phyloP scores from a whole-genome alignment of 1,140 invertebrate species.

The Tetramorium simillimum region DNA sequence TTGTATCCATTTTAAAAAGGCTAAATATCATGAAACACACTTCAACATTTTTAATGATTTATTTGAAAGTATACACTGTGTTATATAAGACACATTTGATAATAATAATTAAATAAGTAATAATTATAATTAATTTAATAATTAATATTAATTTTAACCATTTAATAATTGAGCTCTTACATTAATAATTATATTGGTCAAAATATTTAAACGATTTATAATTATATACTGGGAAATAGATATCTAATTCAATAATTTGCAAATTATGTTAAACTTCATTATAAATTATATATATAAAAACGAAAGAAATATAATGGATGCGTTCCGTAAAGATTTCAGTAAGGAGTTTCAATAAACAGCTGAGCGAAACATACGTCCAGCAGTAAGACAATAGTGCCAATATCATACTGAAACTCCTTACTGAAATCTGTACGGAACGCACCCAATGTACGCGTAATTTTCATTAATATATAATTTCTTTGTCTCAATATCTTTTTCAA shows the following conservation, averaged over 20 bases:
- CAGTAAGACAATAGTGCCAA: no score
- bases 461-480: background rate
- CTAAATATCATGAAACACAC: conserved; percentile 7
- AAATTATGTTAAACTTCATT: conserved; percentile 30
- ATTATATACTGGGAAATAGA: background rate
- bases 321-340: no score
- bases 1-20: conserved; percentile 5
- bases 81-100: conserved; percentile 32
- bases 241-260: background rate
- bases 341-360: no score
- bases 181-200: background rate
- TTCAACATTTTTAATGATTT: conserved; percentile 22
- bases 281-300: background rate
- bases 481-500: background rate
- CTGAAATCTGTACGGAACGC: no score
- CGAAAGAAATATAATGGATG: conserved; percentile 9
- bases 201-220: conserved; percentile 20
- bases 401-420: no score
- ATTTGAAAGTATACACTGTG: conserved; percentile 33
- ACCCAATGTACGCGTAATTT: background rate
- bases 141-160: conserved; percentile 6
- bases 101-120: conserved; percentile 11
- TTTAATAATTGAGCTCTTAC: conserved; percentile 11
- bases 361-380: no score
- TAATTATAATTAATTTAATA: background rate